Percentiles rank a stretch among this genome's conserved stretches.
Conservation (phyloP, 2,888 invertebrate species). For the Athrips mouffetella region DNA sequence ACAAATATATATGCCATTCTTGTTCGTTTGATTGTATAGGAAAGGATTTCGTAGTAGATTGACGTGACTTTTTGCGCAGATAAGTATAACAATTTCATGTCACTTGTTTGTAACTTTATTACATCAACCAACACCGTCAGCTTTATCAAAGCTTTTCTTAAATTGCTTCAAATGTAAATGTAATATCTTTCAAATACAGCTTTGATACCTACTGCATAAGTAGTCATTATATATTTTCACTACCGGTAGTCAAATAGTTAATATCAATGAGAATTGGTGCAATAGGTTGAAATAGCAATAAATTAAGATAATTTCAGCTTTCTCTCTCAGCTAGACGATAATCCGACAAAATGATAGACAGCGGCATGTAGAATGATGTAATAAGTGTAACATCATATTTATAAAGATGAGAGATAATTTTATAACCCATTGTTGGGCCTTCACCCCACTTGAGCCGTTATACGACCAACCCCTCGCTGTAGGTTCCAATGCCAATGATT, state of each 20-base stretch:
- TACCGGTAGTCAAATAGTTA: neutral
- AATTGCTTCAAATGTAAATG: too few species aligned
- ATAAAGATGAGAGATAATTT: constrained; percentile 27
- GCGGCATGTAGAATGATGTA: constrained; percentile 1
- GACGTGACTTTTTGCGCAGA: too few species aligned
- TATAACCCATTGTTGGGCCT: constrained; percentile 28
- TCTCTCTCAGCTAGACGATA: neutral
- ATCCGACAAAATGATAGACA: neutral
- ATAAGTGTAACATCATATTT: constrained; percentile 13
- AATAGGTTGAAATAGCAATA: neutral
- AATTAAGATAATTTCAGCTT: neutral
- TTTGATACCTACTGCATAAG: too few species aligned
- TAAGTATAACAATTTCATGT: too few species aligned
- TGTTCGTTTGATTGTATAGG: too few species aligned
- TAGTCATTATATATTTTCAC: constrained; percentile 3
- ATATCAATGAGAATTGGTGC: neutral
- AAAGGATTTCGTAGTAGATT: too few species aligned
- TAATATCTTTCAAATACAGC: too few species aligned
- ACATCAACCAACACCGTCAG: too few species aligned
- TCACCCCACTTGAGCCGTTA: constrained; percentile 23
- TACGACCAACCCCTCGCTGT: neutral
- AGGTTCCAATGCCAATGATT: neutral
- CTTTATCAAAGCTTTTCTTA: too few species aligned
- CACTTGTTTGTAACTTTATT: too few species aligned
- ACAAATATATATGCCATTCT: too few species aligned